Percentiles rank a stretch among this genome's conserved stretches.
These are phyloP conservation scores for Drosophila lowei DNA, from an alignment of 1,140 invertebrate species.

Conservation along the genomic window DNA sequence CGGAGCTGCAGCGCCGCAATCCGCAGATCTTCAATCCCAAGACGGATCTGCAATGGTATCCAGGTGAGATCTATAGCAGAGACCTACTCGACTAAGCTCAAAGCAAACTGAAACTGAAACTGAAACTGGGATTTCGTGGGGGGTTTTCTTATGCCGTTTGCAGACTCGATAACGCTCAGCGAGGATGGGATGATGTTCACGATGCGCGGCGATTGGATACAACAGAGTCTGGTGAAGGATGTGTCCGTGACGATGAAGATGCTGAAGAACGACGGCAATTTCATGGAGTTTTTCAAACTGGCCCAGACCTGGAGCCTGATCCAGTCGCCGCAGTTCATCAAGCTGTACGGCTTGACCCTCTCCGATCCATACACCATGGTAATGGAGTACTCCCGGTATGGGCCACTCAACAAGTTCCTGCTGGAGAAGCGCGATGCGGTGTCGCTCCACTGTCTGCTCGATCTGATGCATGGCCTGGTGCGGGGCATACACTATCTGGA, in stretches of 20 bases:
- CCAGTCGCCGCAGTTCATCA: constrained; percentile 88
- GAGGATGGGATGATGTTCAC: constrained; percentile 86
- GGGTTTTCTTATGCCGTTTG: neutral
- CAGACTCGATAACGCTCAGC: constrained; percentile 86
- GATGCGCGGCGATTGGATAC: constrained; percentile 87
- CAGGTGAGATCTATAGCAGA: constrained; percentile 81
- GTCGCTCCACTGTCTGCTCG: constrained; percentile 89
- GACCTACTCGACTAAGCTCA: too few species aligned
- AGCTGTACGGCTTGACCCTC: constrained; percentile 90
- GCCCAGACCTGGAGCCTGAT: constrained; percentile 90
- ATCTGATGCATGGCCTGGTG: constrained; percentile 89
- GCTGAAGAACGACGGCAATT: constrained; percentile 86
- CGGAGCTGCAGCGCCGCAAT: constrained; percentile 65
- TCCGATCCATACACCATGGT: constrained; percentile 90
- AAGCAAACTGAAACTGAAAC: neutral
- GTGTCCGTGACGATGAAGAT: constrained; percentile 90
- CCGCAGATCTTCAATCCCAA: constrained; percentile 82
- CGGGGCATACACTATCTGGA: constrained; percentile 87
- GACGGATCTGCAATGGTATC: constrained; percentile 87
- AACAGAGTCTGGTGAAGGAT: constrained; percentile 86
- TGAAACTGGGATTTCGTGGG: too few species aligned
- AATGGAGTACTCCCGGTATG: constrained; percentile 90
- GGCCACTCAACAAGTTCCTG: constrained; percentile 91
- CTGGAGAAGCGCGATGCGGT: constrained; percentile 83
- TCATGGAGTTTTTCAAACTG: constrained; percentile 90